Conservation (phyloP, 2,888 invertebrate genomes). For the Catocala sponsa region DNA sequence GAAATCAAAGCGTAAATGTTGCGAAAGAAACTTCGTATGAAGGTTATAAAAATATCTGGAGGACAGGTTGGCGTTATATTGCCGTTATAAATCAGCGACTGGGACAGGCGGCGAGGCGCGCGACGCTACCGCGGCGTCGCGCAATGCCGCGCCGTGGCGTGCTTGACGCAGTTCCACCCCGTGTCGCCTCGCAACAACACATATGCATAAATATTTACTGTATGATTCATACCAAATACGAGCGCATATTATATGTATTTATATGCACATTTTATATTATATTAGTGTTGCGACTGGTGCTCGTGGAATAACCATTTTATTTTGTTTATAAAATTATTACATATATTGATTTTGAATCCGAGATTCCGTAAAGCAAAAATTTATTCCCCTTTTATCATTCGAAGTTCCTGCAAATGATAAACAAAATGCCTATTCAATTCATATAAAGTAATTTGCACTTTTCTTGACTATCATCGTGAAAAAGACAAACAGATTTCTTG, state of each 20-base stretch:
- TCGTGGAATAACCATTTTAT: no score
- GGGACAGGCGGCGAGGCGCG: slow-evolving; percentile 69
- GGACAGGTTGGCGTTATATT: slow-evolving; percentile 85
- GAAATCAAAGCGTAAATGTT: slow-evolving; percentile 68
- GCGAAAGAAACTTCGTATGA: slow-evolving; percentile 68
- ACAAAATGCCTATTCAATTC: no score
- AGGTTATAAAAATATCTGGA: slow-evolving; percentile 84
- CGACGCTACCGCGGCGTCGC: slow-evolving; percentile 54
- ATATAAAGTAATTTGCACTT: no score
- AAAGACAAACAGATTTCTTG: no score
- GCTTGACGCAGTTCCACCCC: slow-evolving; percentile 61
- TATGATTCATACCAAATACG: slow-evolving; percentile 9
- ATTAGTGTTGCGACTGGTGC: no score
- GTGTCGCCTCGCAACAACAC: slow-evolving; percentile 64
- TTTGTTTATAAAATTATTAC: no score
- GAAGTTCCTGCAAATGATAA: no score
- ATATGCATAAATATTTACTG: slow-evolving; percentile 72
- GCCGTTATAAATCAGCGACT: slow-evolving; percentile 83
- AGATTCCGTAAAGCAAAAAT: no score
- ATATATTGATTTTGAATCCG: no score
- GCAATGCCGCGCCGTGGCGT: slow-evolving; percentile 56
- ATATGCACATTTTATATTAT: not conserved
- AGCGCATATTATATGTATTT: not conserved
- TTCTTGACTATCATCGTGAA: no score
- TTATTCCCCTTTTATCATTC: no score